These are phyloP conservation scores for Petaurus breviceps DNA, from an alignment of 2,113 vertebrate species.

Conservation along the genomic window DNA sequence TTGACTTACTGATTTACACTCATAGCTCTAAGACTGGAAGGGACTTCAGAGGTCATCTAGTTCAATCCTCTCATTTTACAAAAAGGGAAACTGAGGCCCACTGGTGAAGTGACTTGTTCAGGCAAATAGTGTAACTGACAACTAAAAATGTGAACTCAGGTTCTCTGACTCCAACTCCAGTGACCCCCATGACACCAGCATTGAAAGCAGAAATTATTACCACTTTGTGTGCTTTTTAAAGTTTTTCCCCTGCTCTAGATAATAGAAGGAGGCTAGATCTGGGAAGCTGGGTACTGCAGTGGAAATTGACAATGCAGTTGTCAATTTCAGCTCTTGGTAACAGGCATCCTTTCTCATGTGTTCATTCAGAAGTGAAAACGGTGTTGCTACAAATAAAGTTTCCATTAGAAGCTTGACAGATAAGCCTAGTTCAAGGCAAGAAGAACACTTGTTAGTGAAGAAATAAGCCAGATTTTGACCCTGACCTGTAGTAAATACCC, in stretches of 20 bases:
- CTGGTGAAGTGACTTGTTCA: slow-evolving; percentile 4
- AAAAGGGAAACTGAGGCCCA: slow-evolving; percentile 18
- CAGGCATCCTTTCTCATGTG: neutral
- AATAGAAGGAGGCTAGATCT: neutral
- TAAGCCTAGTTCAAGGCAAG: neutral
- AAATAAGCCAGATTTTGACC: slow-evolving; percentile 8
- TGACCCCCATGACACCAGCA: neutral
- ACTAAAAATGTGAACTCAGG: neutral
- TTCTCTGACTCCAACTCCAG: neutral
- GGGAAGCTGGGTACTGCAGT: neutral
- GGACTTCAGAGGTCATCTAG: neutral
- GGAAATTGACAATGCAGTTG: neutral
- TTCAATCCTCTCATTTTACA: neutral
- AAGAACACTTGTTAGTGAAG: neutral
- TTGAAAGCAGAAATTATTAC: neutral
- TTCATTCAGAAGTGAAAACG: neutral
- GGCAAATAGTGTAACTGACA: neutral
- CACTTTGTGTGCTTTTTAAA: neutral
- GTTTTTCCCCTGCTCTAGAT: neutral
- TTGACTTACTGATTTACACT: neutral
- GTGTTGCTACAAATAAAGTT: neutral
- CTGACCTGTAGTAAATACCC: neutral
- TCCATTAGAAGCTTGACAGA: slow-evolving; percentile 12
- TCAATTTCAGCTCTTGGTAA: neutral
- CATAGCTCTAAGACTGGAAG: neutral